These are phyloP conservation scores for Bombus ignitus DNA, from an alignment of 1,140 invertebrate species.

Conservation along the genomic window DNA sequence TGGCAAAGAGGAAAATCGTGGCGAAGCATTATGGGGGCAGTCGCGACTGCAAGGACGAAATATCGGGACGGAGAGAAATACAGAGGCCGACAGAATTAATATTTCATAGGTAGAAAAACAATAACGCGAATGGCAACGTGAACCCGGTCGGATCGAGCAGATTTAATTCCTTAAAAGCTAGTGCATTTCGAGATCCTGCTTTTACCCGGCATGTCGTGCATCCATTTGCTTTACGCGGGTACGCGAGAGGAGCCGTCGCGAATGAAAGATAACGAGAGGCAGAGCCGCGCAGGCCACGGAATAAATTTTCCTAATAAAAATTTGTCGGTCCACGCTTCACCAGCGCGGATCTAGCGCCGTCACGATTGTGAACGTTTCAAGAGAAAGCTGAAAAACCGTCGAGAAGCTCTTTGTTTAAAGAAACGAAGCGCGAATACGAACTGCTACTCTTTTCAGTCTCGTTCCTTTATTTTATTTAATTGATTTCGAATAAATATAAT, in stretches of 20 bases:
- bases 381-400: neutral
- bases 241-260: constrained; percentile 11
- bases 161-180: constrained; percentile 59
- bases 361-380: neutral
- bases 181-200: constrained; percentile 49
- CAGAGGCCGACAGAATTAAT: constrained; percentile 19
- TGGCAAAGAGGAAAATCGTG: neutral
- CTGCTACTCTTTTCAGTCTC: too few species aligned
- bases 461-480: neutral
- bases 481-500: neutral
- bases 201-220: constrained; percentile 10
- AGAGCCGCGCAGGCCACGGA: neutral
- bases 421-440: too few species aligned
- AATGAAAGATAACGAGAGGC: constrained; percentile 51
- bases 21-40: too few species aligned
- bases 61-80: neutral
- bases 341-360: neutral
- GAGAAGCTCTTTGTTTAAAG: too few species aligned
- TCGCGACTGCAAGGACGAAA: neutral
- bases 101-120: constrained; percentile 33
- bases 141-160: neutral
- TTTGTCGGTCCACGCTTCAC: neutral
- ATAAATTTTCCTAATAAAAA: constrained; percentile 44
- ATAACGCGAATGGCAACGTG: constrained; percentile 15
- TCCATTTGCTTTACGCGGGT: constrained; percentile 29